These are phyloP conservation scores for Amazona guildingii DNA, from an alignment of 2,113 vertebrate genomes.

Conservation along the genomic window DNA sequence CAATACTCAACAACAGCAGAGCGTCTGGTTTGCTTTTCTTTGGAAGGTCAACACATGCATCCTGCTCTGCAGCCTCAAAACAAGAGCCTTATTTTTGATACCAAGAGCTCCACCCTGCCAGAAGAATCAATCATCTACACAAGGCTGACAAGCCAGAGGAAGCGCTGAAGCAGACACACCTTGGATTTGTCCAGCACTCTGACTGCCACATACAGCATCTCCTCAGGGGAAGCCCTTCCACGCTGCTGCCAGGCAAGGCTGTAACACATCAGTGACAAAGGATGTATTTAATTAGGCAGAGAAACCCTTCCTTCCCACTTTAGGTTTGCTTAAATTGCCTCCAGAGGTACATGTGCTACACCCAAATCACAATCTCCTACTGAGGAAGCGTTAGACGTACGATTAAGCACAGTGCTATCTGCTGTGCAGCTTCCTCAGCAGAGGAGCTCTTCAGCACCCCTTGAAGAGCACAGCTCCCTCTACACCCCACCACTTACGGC, in stretches of 20 bases:
- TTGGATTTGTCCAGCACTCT: neutral
- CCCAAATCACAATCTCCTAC: neutral
- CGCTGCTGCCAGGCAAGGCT: neutral
- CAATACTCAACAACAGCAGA: accelerated
- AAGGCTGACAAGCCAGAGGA: neutral
- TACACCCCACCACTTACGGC: accelerated
- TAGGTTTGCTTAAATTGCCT: neutral
- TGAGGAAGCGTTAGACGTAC: neutral
- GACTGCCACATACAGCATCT: accelerated
- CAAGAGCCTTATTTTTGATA: neutral
- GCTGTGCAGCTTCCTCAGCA: neutral
- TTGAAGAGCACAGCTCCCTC: neutral
- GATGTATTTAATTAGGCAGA: neutral
- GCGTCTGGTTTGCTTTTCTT: neutral
- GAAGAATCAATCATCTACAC: neutral
- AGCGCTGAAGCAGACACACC: neutral
- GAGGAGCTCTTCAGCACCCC: neutral
- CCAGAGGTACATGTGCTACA: neutral
- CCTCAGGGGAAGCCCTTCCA: neutral
- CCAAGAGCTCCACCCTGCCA: neutral
- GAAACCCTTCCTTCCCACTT: neutral
- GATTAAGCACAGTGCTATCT: accelerated
- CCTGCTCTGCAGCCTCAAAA: neutral
- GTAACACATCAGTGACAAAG: neutral
- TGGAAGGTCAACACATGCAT: accelerated